Evolutionary conservation across 2,797 vertebrate species (phyloP).

Genomic region (Hydrolagus colliei): DNA sequence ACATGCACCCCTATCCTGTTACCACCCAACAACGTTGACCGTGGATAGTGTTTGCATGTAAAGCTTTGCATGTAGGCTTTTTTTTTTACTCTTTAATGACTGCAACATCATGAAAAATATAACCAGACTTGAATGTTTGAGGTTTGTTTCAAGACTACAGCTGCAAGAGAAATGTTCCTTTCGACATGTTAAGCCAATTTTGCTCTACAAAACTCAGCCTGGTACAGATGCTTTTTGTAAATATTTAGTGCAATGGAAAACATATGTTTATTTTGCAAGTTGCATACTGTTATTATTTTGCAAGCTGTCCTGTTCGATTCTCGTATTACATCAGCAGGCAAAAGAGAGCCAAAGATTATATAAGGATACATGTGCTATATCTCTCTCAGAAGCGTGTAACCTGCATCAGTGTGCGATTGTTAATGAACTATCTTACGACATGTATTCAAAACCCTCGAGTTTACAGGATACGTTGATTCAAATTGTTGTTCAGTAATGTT

Average conservation of each 20-base stretch:
- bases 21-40: not conserved
- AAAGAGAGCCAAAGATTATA: not conserved
- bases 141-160: not conserved
- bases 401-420: not conserved
- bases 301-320: no score
- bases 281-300: not conserved
- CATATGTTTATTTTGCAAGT: not conserved
- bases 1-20: not conserved
- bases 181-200: not conserved
- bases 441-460: not conserved
- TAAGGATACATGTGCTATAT: not conserved
- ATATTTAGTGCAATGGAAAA: not conserved
- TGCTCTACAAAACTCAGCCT: not conserved
- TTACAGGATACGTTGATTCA: not conserved
- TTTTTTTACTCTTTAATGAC: not conserved
- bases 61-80: not conserved
- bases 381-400: not conserved
- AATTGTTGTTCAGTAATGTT: not conserved
- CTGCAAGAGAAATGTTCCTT: not conserved
- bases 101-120: not conserved
- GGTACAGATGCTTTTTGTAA: not conserved
- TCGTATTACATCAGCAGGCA: not conserved
- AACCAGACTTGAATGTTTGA: not conserved
- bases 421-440: not conserved
- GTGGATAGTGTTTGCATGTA: not conserved